Evolutionary conservation across 2,888 invertebrate species (phyloP), one percentile per base, ranked within the genome.

Genomic region (Drosophila infuscata): DNA sequence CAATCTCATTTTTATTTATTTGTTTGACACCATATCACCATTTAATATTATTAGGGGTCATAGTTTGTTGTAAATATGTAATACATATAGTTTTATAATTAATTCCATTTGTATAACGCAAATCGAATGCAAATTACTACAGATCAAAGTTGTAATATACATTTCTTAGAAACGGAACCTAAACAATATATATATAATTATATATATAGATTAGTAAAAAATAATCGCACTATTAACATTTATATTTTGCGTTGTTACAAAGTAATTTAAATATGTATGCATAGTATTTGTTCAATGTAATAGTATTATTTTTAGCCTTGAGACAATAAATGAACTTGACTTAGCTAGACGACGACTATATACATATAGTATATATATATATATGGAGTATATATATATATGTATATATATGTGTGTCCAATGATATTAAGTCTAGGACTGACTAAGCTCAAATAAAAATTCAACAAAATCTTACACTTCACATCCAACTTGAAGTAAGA

Each of bases 161-260:
- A 2, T 32, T 11, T 2, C 11, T 32, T 12, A 3, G 29, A 20
- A 17, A 25, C 20, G 17, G 29, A 25, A 36, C 56, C 3, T 12
- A 35, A 3, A 71, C 9, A 17, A 5, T 3, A 6, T 20, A 20
- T 7, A 20, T 7, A 3, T 7, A 20, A 3, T 3, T 12, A 3
- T 30, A 9, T 17, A 1, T 51, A 30, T 3, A 64, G 71, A 59
- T 57, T 49, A 70, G 57, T 9, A 11, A n/a, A 2, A 46, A 43
- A 38, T 51, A 36, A 30, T 20, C 30, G 29, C 30, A 54, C 20
- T 12, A 51, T 49, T 5, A 59, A 48, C 36, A 25, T 17, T 35
- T 7, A 8, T 17, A n/a, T 33, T 32, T 9, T 17, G 12, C 8
- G 36, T 12, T 25, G 20, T 9, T 29, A 54, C 11, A 32, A 56